These are phyloP conservation scores for Dermochelys coriacea DNA, from an alignment of 2,797 vertebrate genomes.

Conservation along the genomic window DNA sequence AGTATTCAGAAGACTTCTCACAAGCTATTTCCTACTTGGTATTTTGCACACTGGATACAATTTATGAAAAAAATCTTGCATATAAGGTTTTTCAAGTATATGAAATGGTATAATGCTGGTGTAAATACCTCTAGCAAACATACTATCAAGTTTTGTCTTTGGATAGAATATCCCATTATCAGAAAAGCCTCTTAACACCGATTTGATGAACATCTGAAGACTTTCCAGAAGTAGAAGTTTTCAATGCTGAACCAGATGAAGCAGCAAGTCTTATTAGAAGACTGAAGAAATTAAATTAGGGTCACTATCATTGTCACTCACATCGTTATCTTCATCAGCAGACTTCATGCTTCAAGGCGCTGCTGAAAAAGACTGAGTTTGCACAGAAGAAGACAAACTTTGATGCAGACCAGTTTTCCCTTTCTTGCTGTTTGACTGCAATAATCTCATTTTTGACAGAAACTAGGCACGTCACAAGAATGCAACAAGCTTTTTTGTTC, in stretches of 20 bases:
- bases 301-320: neutral
- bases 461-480: neutral
- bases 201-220: neutral
- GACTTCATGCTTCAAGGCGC: too few relatives aligned
- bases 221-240: neutral
- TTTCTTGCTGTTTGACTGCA: neutral
- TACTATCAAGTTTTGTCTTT: neutral
- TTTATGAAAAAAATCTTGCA: neutral
- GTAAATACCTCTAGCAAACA: neutral
- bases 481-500: neutral
- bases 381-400: neutral
- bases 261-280: neutral
- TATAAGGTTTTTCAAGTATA: neutral
- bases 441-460: neutral
- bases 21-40: neutral
- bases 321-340: neutral
- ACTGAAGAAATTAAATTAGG: neutral
- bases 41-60: neutral
- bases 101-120: neutral
- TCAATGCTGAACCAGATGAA: neutral
- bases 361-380: neutral
- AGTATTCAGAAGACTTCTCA: neutral
- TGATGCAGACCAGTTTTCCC: neutral
- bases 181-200: neutral
- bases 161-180: neutral